Evolutionary conservation across 92 coral and sea anemone species (phyloP).

Genomic region (Metridium senile): DNA sequence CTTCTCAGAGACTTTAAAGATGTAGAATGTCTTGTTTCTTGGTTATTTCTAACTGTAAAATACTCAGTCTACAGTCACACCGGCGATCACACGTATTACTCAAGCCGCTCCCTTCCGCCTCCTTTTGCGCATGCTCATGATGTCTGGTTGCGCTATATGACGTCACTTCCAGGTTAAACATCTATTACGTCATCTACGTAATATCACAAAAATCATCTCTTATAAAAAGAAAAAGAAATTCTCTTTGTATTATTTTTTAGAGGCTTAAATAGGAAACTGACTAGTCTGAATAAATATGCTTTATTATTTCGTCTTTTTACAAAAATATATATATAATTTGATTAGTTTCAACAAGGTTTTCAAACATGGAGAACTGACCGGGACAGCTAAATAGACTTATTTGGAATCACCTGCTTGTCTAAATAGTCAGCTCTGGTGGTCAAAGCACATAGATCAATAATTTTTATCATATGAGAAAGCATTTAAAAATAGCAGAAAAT

Average conservation of each 20-base stretch:
- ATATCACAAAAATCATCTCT: background rate
- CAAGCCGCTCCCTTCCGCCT: constrained; percentile 63
- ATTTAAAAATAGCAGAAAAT: too few species aligned
- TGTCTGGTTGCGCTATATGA: background rate
- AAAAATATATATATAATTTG: too few species aligned
- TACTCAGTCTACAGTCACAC: constrained; percentile 18
- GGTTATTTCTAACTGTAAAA: background rate
- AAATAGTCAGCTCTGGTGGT: background rate
- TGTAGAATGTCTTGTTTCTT: background rate
- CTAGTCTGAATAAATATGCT: background rate
- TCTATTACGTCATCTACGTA: background rate
- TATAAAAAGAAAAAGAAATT: background rate
- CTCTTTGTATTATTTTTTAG: too few species aligned
- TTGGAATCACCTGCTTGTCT: background rate
- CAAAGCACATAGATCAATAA: too few species aligned
- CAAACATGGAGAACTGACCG: too few species aligned
- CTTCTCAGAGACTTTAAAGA: background rate
- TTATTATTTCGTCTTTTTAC: too few species aligned
- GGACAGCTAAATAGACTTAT: too few species aligned
- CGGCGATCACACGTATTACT: constrained; percentile 10
- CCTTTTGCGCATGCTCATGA: constrained; percentile 39
- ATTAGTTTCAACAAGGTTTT: too few species aligned
- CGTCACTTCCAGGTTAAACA: constrained; percentile 4
- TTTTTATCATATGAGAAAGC: too few species aligned
- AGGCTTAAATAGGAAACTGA: background rate